Evolutionary conservation across 2,888 invertebrate species (phyloP).

Genomic region (Idaea dimidiata): DNA sequence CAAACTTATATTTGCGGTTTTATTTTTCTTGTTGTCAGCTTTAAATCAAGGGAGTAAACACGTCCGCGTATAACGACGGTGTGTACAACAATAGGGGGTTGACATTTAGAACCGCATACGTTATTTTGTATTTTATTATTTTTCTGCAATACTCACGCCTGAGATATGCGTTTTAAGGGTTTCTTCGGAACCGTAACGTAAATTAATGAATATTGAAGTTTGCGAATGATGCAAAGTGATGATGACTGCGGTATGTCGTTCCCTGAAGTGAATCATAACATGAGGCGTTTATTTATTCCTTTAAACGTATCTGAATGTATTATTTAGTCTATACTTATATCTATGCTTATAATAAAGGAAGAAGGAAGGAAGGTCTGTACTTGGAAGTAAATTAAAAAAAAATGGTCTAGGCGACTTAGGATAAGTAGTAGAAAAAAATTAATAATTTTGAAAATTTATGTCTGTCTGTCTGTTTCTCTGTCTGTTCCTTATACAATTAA

Average conservation of each 20-base stretch:
- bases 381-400: too few relatives aligned
- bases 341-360: too few relatives aligned
- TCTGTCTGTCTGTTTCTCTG: too few relatives aligned
- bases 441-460: too few relatives aligned
- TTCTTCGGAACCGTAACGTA: conserved; percentile 62
- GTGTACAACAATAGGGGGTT: conserved; percentile 17
- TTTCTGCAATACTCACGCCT: conserved; percentile 45
- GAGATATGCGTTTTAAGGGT: conserved; percentile 54
- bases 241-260: conserved; percentile 46
- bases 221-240: conserved; percentile 49
- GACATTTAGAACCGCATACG: conserved; percentile 33
- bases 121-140: conserved; percentile 38
- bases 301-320: too few relatives aligned
- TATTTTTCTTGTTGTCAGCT: conserved; percentile 25
- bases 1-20: conserved; percentile 41
- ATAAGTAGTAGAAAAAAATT: too few relatives aligned
- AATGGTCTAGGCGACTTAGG: too few relatives aligned
- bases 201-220: conserved; percentile 63
- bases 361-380: too few relatives aligned
- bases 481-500: too few relatives aligned
- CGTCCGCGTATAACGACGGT: conserved; percentile 24
- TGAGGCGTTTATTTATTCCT: conserved; percentile 9
- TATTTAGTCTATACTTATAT: too few relatives aligned
- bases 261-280: conserved; percentile 46
- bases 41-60: conserved; percentile 31